A percentile compares a stretch with the other conserved stretches of the same genome.
phyloP scores from a whole-genome alignment of 2,797 vertebrate genomes.

The Neosalanx taihuensis region DNA sequence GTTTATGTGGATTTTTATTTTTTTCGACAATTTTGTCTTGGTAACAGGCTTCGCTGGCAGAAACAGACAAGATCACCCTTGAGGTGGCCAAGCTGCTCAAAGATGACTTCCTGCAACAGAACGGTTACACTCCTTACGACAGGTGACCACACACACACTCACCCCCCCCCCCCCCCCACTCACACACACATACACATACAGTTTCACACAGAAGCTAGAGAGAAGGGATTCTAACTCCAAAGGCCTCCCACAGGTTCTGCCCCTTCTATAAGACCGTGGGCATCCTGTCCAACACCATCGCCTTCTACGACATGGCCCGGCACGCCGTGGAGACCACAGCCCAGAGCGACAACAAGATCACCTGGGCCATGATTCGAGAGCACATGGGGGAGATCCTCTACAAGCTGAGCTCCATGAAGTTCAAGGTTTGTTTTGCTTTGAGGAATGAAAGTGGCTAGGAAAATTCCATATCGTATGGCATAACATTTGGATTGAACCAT shows the following conservation, averaged over 20 bases:
- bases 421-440: conserved; percentile 47
- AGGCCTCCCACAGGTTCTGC: conserved; percentile 82
- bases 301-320: conserved; percentile 96
- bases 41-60: conserved; percentile 91
- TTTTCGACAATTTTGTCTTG: conserved; percentile 20
- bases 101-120: conserved; percentile 98
- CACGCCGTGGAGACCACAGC: conserved; percentile 94
- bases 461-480: no score
- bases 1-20: neutral
- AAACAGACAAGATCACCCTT: conserved; percentile 96
- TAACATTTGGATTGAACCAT: neutral
- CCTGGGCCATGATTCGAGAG: conserved; percentile 93
- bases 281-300: conserved; percentile 95
- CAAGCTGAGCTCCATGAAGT: conserved; percentile 93
- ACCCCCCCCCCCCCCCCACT: no score
- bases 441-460: no score
- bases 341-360: conserved; percentile 94
- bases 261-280: conserved; percentile 99
- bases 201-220: neutral
- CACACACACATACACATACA: no score
- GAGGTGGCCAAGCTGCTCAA: conserved; percentile 98
- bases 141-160: conserved; percentile 68
- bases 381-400: conserved; percentile 95
- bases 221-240: no score
- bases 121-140: conserved; percentile 96